Evolutionary conservation across 2,797 vertebrate genomes (phyloP).

Genomic region (Xerus rutilus): DNA sequence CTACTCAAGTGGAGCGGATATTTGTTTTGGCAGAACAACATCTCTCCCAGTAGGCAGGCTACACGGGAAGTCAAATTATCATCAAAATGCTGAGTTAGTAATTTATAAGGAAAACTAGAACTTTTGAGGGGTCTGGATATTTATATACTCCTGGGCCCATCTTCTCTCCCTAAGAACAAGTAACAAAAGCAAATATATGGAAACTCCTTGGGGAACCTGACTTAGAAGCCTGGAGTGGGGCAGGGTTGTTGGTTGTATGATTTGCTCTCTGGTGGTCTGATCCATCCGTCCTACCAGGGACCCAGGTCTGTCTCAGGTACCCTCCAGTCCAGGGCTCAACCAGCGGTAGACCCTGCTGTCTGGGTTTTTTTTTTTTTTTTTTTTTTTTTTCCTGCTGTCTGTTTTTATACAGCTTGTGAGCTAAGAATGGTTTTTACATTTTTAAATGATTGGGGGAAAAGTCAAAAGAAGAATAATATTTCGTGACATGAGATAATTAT

Average conservation of each 20-base stretch:
- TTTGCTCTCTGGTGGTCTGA: background rate
- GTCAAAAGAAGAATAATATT: conserved; percentile 26
- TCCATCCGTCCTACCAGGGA: accelerated
- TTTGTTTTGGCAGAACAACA: conserved; percentile 60
- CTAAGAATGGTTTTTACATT: conserved; percentile 29
- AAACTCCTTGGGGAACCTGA: background rate
- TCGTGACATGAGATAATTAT: background rate
- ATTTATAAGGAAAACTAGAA: conserved; percentile 34
- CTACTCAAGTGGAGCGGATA: conserved; percentile 66
- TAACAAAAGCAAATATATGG: background rate
- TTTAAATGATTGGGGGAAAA: background rate
- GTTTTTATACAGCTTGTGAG: background rate
- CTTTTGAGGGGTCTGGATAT: background rate
- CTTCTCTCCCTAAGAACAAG: background rate
- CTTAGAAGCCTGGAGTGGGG: background rate
- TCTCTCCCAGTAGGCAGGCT: conserved; percentile 66
- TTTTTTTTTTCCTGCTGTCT: accelerated
- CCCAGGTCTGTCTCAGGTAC: background rate
- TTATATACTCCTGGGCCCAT: background rate
- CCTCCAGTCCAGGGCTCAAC: background rate
- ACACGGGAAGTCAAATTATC: conserved; percentile 58
- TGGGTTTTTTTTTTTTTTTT: background rate
- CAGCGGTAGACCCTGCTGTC: no score
- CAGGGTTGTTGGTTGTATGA: background rate
- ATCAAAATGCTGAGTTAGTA: conserved; percentile 42